phyloP scores from a whole-genome alignment of 2,113 vertebrate genomes.

The Gymnarchus niloticus region DNA sequence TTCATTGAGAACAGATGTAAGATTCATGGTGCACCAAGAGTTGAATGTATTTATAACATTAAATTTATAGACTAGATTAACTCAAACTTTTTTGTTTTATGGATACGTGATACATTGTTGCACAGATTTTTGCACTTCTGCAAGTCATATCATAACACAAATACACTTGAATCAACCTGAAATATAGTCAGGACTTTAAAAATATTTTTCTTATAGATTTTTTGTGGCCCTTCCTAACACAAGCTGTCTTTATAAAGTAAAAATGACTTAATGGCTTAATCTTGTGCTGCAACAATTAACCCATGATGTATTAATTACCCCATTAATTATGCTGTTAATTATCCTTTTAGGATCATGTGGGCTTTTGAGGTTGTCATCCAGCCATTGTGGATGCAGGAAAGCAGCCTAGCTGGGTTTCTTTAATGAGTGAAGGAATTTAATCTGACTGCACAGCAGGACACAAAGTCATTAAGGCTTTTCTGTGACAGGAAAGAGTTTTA shows the following conservation, averaged over 20 bases:
- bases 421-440: background rate
- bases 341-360: background rate
- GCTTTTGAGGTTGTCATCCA: background rate
- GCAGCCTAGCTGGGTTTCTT: background rate
- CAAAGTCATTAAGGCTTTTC: background rate
- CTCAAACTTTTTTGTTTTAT: no score
- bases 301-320: background rate
- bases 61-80: no score
- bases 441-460: background rate
- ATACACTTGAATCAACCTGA: no score
- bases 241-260: background rate
- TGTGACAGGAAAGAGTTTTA: background rate
- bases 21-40: background rate
- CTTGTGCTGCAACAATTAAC: background rate
- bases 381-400: background rate
- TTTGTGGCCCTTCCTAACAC: background rate
- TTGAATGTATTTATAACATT: no score
- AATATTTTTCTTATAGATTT: background rate
- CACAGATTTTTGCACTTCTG: no score
- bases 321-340: constrained; percentile 10
- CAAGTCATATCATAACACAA: no score
- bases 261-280: background rate
- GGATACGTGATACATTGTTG: no score
- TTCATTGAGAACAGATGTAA: background rate
- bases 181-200: background rate